These are phyloP conservation scores for Pipistrellus kuhlii DNA, from an alignment of 2,797 vertebrate species.

Conservation along the genomic window DNA sequence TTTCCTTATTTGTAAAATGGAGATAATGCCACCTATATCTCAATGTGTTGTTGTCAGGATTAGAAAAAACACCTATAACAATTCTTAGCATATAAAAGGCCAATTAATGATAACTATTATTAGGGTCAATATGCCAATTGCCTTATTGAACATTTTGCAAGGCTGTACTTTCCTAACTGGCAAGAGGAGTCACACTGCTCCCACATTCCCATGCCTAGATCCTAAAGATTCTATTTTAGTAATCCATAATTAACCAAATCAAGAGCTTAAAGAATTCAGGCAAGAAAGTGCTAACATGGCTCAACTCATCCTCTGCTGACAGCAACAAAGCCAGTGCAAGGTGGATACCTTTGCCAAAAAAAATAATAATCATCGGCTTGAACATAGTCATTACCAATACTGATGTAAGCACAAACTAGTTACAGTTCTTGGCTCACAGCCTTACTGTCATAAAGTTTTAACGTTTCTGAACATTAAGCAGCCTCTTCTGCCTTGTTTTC, in stretches of 20 bases:
- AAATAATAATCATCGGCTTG: slow-evolving; percentile 21
- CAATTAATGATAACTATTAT: slow-evolving; percentile 66
- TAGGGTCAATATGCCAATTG: slow-evolving; percentile 61
- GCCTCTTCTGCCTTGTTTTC: slow-evolving; percentile 32
- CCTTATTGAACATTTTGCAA: slow-evolving; percentile 59
- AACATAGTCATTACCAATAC: slow-evolving; percentile 63
- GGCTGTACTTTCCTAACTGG: slow-evolving; percentile 66
- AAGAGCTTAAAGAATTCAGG: slow-evolving; percentile 77
- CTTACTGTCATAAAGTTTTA: slow-evolving; percentile 46
- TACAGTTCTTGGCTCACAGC: slow-evolving; percentile 1
- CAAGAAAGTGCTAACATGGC: slow-evolving; percentile 75
- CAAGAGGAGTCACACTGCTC: slow-evolving; percentile 57
- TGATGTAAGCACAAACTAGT: slow-evolving; percentile 34
- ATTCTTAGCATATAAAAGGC: slow-evolving; percentile 58
- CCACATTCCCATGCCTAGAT: slow-evolving; percentile 62
- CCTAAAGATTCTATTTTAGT: slow-evolving; percentile 66
- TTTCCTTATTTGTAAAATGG: slow-evolving; percentile 53
- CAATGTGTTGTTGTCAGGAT: slow-evolving; percentile 21
- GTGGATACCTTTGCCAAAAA: slow-evolving; percentile 55
- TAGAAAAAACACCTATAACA: slow-evolving; percentile 50
- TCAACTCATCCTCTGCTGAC: slow-evolving; percentile 72
- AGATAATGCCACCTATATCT: slow-evolving; percentile 57
- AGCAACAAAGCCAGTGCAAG: slow-evolving; percentile 64
- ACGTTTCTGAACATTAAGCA: slow-evolving; percentile 27
- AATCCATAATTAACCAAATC: slow-evolving; percentile 79